These are phyloP conservation scores for Astreopora myriophthalma DNA, from an alignment of 64 coral and sea anemone genomes.

Conservation along the genomic window DNA sequence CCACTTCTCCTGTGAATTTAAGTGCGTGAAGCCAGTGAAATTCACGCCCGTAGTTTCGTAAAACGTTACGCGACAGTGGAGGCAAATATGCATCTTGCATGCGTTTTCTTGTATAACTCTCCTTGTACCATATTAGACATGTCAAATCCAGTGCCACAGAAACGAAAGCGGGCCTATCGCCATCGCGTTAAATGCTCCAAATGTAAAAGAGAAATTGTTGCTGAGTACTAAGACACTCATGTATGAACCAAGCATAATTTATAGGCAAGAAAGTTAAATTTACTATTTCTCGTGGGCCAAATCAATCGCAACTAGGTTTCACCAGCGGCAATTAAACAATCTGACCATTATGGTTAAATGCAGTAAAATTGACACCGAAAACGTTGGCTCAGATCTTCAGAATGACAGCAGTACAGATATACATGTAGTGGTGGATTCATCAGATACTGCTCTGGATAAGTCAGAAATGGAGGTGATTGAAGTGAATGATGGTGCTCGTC, in stretches of 20 bases:
- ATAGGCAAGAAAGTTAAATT: conserved; percentile 1
- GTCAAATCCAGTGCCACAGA: background rate
- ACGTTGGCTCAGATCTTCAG: conserved; percentile 24
- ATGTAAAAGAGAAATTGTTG: conserved; percentile 33
- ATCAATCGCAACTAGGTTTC: conserved; percentile 49
- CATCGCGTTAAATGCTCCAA: background rate
- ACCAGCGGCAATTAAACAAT: background rate
- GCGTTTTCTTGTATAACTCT: conserved; percentile 2
- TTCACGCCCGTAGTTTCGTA: background rate
- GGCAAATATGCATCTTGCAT: background rate
- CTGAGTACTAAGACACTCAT: conserved; percentile 31
- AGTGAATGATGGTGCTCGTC: background rate
- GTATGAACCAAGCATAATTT: background rate
- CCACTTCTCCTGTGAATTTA: background rate
- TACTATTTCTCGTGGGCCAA: conserved; percentile 15
- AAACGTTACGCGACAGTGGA: background rate
- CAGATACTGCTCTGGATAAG: conserved; percentile 5
- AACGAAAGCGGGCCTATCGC: conserved; percentile 35
- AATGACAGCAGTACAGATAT: background rate
- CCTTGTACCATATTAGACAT: conserved; percentile 4
- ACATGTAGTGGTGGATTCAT: background rate
- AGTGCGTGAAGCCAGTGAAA: background rate
- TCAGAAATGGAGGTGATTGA: conserved; percentile 19
- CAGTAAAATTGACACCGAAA: conserved; percentile 19
- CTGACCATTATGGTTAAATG: background rate